Evolutionary conservation across 2,888 invertebrate species (phyloP), one percentile per base, ranked within the genome.

Genomic region (Prosapia bicincta): DNA sequence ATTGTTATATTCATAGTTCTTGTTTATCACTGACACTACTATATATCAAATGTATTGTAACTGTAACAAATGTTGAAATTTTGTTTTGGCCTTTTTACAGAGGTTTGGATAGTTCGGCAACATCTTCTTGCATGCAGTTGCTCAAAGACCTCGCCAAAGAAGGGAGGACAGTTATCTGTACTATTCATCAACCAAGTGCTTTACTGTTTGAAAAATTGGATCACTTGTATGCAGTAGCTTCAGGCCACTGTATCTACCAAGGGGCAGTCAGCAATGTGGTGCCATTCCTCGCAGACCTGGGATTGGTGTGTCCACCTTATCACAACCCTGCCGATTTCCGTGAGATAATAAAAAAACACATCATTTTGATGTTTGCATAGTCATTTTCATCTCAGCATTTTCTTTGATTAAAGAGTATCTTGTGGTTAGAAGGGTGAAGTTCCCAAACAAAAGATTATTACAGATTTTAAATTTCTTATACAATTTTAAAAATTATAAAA

Each of bases 271-370:
- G 86, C 24, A 88, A 90, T 38, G 85, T 98, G 30, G 85, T 98
- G 65, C 93, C 95, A 0, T 95, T 95, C 82, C 86, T 98, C 74
- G 87, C 89, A 6, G 89, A 89, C 10, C 89, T 94, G 43, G 93
- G 91, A 15, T 86, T 96, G 13, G 86, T 89, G 26, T 98, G 98
- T 84, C 98, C 98, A 1, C 88, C 93, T 23, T 98, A 96, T 83
- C 97, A 98, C 85, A 98, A 98, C 85, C 98, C 98, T 0, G 97
- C 98, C 10, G 98, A 98, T 87, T 98, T 94, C 85, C 88, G 97
- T 97, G 87, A 90, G 93, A 89, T 54, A 54, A 54, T 20, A 54
- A 20, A 20, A 54, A n/a, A n/a, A 20, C 76, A 23, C 69, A 67
- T 71, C 13, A 66, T 20, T 67, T 66, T 30, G 25, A 20, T 54